Evolutionary conservation across 2,888 invertebrate species (phyloP).

Genomic region (Nasonovia ribisnigri): DNA sequence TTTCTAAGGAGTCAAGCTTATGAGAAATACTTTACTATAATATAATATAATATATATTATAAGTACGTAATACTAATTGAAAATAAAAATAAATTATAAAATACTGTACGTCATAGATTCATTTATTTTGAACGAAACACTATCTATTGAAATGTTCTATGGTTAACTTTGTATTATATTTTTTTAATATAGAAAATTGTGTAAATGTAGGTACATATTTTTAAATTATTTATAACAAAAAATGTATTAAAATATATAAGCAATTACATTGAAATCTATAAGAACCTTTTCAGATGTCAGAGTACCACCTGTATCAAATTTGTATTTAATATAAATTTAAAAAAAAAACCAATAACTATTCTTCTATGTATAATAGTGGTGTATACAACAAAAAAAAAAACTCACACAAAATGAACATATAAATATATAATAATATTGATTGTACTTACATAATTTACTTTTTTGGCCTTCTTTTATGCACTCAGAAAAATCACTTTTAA

Average conservation of each 20-base stretch:
- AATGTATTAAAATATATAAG: not conserved
- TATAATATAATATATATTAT: too few species aligned
- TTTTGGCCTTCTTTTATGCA: not conserved
- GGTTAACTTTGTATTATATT: not conserved
- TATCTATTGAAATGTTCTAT: not conserved
- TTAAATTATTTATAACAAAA: not conserved
- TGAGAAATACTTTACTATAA: not conserved
- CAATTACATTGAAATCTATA: not conserved
- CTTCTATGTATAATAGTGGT: not conserved
- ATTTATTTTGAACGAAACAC: not conserved
- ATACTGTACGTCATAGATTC: not conserved
- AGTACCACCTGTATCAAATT: not conserved
- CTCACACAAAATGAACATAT: not conserved
- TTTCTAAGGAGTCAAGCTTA: not conserved
- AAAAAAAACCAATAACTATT: not conserved
- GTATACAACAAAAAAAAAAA: not conserved
- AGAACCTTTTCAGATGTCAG: not conserved
- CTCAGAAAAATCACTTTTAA: not conserved
- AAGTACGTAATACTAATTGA: not conserved
- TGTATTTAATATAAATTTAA: not conserved
- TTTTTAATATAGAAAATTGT: not conserved
- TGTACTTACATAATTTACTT: not conserved
- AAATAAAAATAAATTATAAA: not conserved
- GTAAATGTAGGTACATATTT: not conserved
- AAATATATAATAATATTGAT: not conserved